Evolutionary conservation across 1,140 invertebrate species (phyloP).

Genomic region (Drosophila setifemur): DNA sequence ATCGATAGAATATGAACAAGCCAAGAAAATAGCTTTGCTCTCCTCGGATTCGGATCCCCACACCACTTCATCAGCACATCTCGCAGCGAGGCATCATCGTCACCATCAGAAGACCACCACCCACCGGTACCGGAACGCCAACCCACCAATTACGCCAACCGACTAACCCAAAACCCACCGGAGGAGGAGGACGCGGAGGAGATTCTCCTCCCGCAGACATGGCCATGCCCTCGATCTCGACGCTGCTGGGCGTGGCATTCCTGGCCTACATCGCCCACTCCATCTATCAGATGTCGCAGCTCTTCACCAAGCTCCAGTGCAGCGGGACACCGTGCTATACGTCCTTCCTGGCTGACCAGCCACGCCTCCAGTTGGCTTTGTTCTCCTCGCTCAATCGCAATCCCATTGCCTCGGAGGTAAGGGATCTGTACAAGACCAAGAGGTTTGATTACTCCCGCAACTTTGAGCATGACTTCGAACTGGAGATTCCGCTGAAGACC

Average conservation of each 20-base stretch:
- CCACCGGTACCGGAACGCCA: no score
- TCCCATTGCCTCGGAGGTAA: slow-evolving; percentile 81
- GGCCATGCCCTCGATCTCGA: slow-evolving; percentile 73
- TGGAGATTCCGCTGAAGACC: slow-evolving; percentile 88
- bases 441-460: slow-evolving; percentile 84
- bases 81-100: no score
- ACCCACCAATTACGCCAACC: not conserved
- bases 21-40: no score
- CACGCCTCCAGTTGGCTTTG: slow-evolving; percentile 85
- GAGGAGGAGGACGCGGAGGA: no score
- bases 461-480: slow-evolving; percentile 83
- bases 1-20: no score
- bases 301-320: slow-evolving; percentile 89
- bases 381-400: slow-evolving; percentile 84
- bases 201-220: slow-evolving; percentile 41
- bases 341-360: slow-evolving; percentile 84
- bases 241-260: slow-evolving; percentile 86
- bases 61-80: no score
- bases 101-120: not conserved
- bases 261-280: slow-evolving; percentile 88
- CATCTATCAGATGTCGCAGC: slow-evolving; percentile 88
- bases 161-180: not conserved
- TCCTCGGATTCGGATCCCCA: no score
- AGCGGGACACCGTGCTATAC: slow-evolving; percentile 85
- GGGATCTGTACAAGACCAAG: slow-evolving; percentile 72